Conservation (phyloP, 2,888 invertebrate species). For the Eupithecia dodoneata region DNA sequence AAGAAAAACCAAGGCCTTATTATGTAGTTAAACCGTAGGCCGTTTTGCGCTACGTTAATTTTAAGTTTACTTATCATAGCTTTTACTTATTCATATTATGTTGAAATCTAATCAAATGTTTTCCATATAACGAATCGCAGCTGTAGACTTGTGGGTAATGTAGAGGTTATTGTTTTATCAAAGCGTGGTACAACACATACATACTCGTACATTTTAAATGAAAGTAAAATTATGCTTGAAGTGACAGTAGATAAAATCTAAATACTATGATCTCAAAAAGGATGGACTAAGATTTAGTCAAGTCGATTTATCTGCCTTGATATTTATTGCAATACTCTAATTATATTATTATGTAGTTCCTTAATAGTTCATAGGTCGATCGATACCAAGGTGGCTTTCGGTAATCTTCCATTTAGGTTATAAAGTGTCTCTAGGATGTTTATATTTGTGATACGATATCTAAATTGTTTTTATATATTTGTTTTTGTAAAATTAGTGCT, state of each 20-base stretch:
- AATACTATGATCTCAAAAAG: conserved; percentile 22
- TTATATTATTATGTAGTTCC: conserved; percentile 33
- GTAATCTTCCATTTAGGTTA: conserved; percentile 36
- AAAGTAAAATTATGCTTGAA: not conserved
- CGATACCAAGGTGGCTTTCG: conserved; percentile 32
- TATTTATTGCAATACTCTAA: conserved; percentile 34
- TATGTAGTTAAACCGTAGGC: conserved; percentile 51
- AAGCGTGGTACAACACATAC: conserved; percentile 15
- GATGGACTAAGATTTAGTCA: conserved; percentile 33
- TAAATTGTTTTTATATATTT: conserved; percentile 24
- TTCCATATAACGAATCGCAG: not conserved
- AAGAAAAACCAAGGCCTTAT: conserved; percentile 51
- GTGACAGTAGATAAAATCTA: not conserved
- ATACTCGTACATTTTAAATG: not conserved
- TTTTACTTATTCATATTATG: not conserved
- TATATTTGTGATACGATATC: conserved; percentile 35
- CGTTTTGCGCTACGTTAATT: conserved; percentile 32
- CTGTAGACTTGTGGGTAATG: not conserved
- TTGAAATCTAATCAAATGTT: conserved; percentile 1
- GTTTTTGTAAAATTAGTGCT: conserved; percentile 15
- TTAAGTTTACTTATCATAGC: conserved; percentile 14
- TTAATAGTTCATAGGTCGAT: conserved; percentile 28
- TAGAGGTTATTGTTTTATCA: not conserved
- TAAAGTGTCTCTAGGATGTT: conserved; percentile 26
- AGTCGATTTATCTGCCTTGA: conserved; percentile 21